Evolutionary conservation across 1,140 invertebrate genomes (phyloP).

Genomic region (Atopsyche davidsoni): DNA sequence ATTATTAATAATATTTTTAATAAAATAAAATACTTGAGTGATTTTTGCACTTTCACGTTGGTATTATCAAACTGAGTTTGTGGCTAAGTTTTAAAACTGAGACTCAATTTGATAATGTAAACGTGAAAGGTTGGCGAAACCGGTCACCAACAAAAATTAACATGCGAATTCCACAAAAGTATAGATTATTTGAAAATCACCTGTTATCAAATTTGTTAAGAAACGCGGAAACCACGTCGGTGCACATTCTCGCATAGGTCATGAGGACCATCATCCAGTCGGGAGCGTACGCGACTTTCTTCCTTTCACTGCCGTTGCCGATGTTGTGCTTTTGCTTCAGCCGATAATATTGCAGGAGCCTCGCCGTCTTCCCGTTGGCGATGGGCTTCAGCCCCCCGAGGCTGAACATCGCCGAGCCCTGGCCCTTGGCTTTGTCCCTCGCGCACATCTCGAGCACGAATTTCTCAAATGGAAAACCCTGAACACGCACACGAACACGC

Average conservation of each 20-base stretch:
- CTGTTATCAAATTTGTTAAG: slow-evolving; percentile 3
- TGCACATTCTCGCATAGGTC: slow-evolving; percentile 6
- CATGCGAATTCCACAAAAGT: too few relatives aligned
- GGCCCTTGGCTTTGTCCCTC: slow-evolving; percentile 18
- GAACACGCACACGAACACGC: too few relatives aligned
- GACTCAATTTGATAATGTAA: too few relatives aligned
- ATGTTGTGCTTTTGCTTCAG: slow-evolving; percentile 25
- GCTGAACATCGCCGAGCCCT: slow-evolving; percentile 3
- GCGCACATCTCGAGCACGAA: slow-evolving; percentile 21
- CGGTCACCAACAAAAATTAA: too few relatives aligned
- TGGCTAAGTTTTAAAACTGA: too few relatives aligned
- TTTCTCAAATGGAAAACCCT: too few relatives aligned
- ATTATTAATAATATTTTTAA: too few relatives aligned
- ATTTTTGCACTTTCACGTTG: too few relatives aligned
- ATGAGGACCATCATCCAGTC: slow-evolving; percentile 20
- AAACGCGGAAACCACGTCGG: not conserved
- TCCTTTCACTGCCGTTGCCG: not conserved
- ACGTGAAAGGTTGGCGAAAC: too few relatives aligned
- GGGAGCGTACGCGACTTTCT: slow-evolving; percentile 5
- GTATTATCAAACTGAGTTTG: too few relatives aligned
- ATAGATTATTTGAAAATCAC: not conserved
- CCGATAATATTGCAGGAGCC: slow-evolving; percentile 12
- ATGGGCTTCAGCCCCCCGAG: not conserved
- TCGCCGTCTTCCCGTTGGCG: not conserved
- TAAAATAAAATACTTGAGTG: too few relatives aligned